These are phyloP conservation scores for Telmatochromis sp. DNA, from an alignment of 2,113 vertebrate genomes.

Conservation along the genomic window DNA sequence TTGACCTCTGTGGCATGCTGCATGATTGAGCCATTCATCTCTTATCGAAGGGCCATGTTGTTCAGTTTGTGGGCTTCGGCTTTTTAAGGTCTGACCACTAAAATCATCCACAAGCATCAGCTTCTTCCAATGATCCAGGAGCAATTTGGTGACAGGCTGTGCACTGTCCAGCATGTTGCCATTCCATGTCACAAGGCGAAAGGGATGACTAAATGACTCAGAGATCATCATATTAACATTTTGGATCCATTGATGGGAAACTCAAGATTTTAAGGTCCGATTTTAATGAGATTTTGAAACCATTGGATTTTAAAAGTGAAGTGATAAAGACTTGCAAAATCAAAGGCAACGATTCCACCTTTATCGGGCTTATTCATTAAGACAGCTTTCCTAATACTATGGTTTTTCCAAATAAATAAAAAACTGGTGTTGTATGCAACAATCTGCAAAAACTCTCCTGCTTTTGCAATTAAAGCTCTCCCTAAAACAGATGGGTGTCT, in stretches of 20 bases:
- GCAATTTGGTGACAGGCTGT: not conserved
- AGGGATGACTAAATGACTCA: not conserved
- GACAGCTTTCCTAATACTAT: not conserved
- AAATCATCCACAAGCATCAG: not conserved
- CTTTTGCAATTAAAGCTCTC: not conserved
- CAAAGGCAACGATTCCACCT: not conserved
- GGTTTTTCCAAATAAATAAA: not conserved
- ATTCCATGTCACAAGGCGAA: not conserved
- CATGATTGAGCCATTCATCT: not conserved
- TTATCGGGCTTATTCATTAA: not conserved
- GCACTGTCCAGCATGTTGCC: not conserved
- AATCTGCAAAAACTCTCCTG: not conserved
- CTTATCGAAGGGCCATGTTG: accelerated
- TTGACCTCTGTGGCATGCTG: not conserved
- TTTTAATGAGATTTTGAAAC: not conserved
- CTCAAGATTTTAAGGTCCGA: not conserved
- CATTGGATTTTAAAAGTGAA: not conserved
- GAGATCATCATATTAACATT: not conserved
- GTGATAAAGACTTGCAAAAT: not conserved
- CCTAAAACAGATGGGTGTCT: not conserved
- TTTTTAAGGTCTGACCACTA: not conserved
- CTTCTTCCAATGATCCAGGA: not conserved
- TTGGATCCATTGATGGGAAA: too few relatives aligned
- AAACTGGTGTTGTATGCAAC: not conserved
- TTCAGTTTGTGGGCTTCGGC: not conserved